Base-by-base conservation (phyloP, 1,140 invertebrate species). In the Potamilus streckersoni region DNA sequence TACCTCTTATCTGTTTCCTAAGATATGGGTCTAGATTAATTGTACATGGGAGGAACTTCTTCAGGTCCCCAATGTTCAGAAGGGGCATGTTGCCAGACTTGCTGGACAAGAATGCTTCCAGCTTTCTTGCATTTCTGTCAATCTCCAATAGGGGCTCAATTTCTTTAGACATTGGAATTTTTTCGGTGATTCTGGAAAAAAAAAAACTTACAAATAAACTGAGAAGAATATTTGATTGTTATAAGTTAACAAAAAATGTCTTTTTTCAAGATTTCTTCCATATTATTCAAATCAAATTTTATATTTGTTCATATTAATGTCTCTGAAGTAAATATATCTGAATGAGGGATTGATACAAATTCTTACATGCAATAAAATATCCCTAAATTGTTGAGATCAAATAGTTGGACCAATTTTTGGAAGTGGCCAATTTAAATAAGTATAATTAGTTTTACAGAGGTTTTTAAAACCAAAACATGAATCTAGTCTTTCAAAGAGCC, bases 11-110 rank as follows among this genome's bases (percentile, higher is more conserved):
- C 55, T 97, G 95, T 91, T 98, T 98, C 83, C 96, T 95, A 23
- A 99, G 93, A 85, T 97, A 98, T 0, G 97, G 97, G 92, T 99
- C 97, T 20, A 98, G 90, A 89, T 98, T 98, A 74, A 98, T 98
- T 17, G 97, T 98, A 85, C 98, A 98, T 0, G 97, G 97, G 67
- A 98, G 90, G 87, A 98, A 98, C 82, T 98, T 95, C 87, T 97
- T 96, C 84, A 99, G 92, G 88, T 98, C 96, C 70, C 94, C 94
- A 71, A 92, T 85, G 56, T 84, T 89, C 20, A 92, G 80, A 20
- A 84, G 82, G 15, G 88, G 94, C 94, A 95, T 93, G 89, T 97
- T 96, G 8, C 80, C 76, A 16, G 82, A 82, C 70, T 84, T 84
- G 85, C 96, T 95, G 59, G 95, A 94, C 16, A 99, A 90, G 88